phyloP scores from a whole-genome alignment of 1,140 invertebrate species.

The Acromyrmex echinatior region DNA sequence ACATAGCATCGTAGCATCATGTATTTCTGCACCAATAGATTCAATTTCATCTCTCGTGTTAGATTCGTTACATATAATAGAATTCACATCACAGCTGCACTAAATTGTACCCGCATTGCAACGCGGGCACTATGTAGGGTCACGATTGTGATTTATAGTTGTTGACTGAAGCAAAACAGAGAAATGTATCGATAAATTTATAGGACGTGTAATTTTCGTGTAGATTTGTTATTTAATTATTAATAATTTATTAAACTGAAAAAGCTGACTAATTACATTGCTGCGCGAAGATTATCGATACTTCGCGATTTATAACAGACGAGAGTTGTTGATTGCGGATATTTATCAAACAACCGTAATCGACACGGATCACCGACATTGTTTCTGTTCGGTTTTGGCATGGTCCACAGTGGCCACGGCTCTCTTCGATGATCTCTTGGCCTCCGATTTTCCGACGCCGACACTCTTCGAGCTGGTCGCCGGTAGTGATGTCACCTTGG shows the following conservation, averaged over 20 bases:
- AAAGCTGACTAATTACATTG: conserved; percentile 48
- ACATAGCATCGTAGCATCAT: conserved; percentile 21
- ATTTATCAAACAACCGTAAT: conserved; percentile 5
- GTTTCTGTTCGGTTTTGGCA: conserved; percentile 73
- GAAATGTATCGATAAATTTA: conserved; percentile 44
- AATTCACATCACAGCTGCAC: neutral
- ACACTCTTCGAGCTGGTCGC: conserved; percentile 57
- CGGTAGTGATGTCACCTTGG: conserved; percentile 44
- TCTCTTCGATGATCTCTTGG: conserved; percentile 80
- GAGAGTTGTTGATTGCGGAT: neutral
- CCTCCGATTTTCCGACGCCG: conserved; percentile 67
- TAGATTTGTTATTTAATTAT: conserved; percentile 34
- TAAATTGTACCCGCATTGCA: neutral
- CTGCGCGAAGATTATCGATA: conserved; percentile 24
- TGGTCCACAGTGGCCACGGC: conserved; percentile 66
- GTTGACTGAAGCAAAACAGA: conserved; percentile 2
- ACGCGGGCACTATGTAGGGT: neutral
- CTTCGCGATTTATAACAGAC: neutral
- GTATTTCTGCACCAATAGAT: conserved; percentile 21
- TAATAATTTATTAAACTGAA: conserved; percentile 58
- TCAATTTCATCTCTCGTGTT: neutral
- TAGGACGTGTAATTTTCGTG: conserved; percentile 22
- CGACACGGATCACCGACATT: conserved; percentile 74
- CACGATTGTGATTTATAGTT: conserved; percentile 14
- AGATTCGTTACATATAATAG: conserved; percentile 18